phyloP scores from a whole-genome alignment of 2,113 vertebrate species.

The Elephas maximus region DNA sequence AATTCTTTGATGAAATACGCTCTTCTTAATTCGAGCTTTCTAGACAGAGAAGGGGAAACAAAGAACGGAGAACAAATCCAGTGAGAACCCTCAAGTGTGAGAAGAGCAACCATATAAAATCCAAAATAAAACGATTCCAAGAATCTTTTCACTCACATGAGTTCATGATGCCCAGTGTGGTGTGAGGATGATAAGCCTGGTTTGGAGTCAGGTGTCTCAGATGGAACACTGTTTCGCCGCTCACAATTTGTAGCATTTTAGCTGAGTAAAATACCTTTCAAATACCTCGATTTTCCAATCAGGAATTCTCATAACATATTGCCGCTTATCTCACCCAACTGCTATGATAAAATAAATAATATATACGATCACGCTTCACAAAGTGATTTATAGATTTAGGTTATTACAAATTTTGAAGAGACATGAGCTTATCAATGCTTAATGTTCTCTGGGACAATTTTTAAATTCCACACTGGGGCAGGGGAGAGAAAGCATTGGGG shows the following conservation, averaged over 20 bases:
- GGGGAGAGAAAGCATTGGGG: background rate
- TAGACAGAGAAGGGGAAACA: background rate
- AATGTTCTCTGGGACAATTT: background rate
- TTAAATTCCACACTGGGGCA: background rate
- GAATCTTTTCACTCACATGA: background rate
- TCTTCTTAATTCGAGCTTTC: slow-evolving; percentile 36
- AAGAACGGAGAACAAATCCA: background rate
- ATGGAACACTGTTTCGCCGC: background rate
- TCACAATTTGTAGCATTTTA: background rate
- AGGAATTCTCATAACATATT: background rate
- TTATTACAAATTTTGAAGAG: background rate
- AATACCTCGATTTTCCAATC: background rate
- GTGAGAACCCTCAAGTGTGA: background rate
- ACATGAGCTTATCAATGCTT: background rate
- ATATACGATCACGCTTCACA: background rate
- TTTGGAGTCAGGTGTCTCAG: background rate
- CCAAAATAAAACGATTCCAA: background rate
- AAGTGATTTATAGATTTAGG: background rate
- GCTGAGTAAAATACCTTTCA: background rate
- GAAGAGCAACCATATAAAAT: background rate
- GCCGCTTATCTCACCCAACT: background rate
- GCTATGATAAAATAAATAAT: background rate
- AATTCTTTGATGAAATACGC: background rate
- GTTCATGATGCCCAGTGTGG: background rate
- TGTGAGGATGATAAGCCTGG: accelerated